Evolutionary conservation across 2,797 vertebrate species (phyloP).

Genomic region (Chrosomus eos): DNA sequence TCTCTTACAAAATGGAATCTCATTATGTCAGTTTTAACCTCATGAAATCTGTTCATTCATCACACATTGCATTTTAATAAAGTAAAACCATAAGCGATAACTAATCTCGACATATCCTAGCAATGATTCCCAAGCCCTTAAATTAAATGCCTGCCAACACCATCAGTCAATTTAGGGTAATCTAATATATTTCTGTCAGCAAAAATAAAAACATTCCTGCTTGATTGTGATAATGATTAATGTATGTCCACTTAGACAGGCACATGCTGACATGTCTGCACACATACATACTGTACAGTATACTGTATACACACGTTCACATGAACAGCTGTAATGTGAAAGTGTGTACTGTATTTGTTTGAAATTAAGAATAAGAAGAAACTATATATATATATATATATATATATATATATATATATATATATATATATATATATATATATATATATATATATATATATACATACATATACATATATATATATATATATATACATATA

Average conservation of each 20-base stretch:
- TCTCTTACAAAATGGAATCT: slow-evolving; percentile 26
- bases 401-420: background rate
- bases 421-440: background rate
- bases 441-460: background rate
- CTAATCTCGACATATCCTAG: slow-evolving; percentile 39
- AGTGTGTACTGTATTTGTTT: background rate
- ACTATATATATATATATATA: background rate
- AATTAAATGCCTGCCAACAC: slow-evolving; percentile 38
- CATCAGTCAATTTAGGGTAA: slow-evolving; percentile 50
- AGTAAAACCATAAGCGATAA: slow-evolving; percentile 41
- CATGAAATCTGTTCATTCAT: slow-evolving; percentile 41
- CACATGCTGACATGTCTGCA: background rate
- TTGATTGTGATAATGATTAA: slow-evolving; percentile 40
- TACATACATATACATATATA: background rate
- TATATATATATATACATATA: background rate
- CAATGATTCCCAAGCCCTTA: slow-evolving; percentile 26
- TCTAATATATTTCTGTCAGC: slow-evolving; percentile 50
- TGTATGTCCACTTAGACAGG: slow-evolving; percentile 16
- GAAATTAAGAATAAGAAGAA: background rate
- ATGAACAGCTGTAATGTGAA: background rate
- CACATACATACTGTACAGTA: background rate
- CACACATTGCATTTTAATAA: slow-evolving; percentile 37
- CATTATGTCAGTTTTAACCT: slow-evolving; percentile 46
- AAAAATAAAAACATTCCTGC: slow-evolving; percentile 45
- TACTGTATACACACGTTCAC: too few species aligned